Percentiles rank a stretch among this genome's conserved stretches.
Evolutionary conservation across 1,140 invertebrate genomes (phyloP).

Genomic region (Frieseomelitta varia): DNA sequence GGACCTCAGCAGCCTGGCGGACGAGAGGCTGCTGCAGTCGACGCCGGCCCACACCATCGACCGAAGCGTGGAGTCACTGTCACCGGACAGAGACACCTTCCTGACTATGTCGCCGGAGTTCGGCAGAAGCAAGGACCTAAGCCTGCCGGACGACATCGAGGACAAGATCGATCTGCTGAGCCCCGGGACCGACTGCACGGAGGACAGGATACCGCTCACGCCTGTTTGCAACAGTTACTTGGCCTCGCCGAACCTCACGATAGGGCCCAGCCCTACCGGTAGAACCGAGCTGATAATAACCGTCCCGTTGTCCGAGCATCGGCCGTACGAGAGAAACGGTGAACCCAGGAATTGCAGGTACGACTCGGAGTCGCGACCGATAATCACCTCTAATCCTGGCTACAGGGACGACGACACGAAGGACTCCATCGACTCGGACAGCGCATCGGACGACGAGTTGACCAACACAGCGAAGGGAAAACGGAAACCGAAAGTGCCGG

Average conservation of each 20-base stretch:
- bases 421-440: slow-evolving; percentile 48
- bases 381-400: slow-evolving; percentile 35
- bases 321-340: background rate
- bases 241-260: slow-evolving; percentile 53
- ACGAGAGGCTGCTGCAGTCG: slow-evolving; percentile 64
- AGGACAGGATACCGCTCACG: slow-evolving; percentile 46
- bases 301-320: slow-evolving; percentile 9
- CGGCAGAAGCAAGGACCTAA: slow-evolving; percentile 66
- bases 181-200: slow-evolving; percentile 55
- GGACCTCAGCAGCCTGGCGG: slow-evolving; percentile 70
- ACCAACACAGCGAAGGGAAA: background rate
- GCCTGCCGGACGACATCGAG: slow-evolving; percentile 53
- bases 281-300: background rate
- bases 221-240: slow-evolving; percentile 15
- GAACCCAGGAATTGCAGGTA: slow-evolving; percentile 21
- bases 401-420: slow-evolving; percentile 39
- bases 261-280: slow-evolving; percentile 40
- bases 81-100: slow-evolving; percentile 82
- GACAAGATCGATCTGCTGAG: slow-evolving; percentile 55
- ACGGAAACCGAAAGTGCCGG: slow-evolving; percentile 84
- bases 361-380: slow-evolving; percentile 23
- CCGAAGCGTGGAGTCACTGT: slow-evolving; percentile 69
- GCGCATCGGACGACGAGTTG: background rate
- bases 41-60: slow-evolving; percentile 66
- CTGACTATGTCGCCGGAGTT: slow-evolving; percentile 78